Evolutionary conservation across 2,797 vertebrate species (phyloP).

Genomic region (Esox lucius): DNA sequence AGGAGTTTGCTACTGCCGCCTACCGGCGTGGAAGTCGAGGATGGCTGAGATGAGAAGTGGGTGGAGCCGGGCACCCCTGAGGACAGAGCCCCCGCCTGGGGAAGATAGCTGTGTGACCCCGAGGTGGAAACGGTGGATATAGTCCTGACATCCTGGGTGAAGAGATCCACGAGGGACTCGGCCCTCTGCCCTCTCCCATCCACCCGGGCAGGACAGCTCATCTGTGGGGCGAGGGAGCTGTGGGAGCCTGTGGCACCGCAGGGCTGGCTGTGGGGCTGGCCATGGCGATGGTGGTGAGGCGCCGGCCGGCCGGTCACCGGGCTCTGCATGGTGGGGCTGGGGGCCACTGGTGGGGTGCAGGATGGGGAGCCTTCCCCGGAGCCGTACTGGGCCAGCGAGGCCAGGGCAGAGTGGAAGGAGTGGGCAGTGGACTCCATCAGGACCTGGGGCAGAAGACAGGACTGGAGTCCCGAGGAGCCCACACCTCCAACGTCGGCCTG

Average conservation of each 20-base stretch:
- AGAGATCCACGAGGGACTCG: conserved; percentile 77
- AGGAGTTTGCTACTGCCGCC: conserved; percentile 73
- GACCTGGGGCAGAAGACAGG: conserved; percentile 76
- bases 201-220: conserved; percentile 73
- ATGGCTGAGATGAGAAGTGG: conserved; percentile 69
- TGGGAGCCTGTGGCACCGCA: conserved; percentile 74
- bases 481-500: conserved; percentile 8
- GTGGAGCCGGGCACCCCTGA: conserved; percentile 72
- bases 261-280: conserved; percentile 56
- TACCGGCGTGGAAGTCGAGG: conserved; percentile 67
- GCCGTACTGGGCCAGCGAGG: conserved; percentile 76
- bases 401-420: conserved; percentile 74
- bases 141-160: conserved; percentile 90
- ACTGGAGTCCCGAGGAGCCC: conserved; percentile 71
- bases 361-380: conserved; percentile 75
- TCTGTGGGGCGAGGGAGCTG: conserved; percentile 78
- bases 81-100: conserved; percentile 81
- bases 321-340: conserved; percentile 82
- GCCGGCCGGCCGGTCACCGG: conserved; percentile 78
- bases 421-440: conserved; percentile 79
- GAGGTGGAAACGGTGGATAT: conserved; percentile 75
- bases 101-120: conserved; percentile 81
- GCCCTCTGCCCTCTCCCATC: conserved; percentile 58
- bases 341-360: conserved; percentile 77
- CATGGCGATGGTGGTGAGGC: conserved; percentile 60